A percentile compares a stretch with the other conserved stretches of the same genome.
phyloP scores from a whole-genome alignment of 2,113 vertebrate genomes.

The Sander lucioperca region DNA sequence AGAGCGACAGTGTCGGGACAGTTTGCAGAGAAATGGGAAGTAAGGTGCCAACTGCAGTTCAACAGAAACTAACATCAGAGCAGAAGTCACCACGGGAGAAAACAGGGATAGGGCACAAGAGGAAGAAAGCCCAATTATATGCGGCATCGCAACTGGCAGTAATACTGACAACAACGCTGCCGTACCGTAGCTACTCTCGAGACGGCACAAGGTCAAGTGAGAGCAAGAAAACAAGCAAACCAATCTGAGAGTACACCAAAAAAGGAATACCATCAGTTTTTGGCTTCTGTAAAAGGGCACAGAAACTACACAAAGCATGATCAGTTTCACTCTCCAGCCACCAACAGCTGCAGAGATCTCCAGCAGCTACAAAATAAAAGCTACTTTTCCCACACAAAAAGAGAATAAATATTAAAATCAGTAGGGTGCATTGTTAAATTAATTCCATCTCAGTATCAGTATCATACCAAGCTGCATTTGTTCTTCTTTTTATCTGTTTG shows the following conservation, averaged over 20 bases:
- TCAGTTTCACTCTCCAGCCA: constrained; percentile 18
- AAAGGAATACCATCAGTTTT: constrained; percentile 61
- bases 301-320: constrained; percentile 44
- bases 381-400: constrained; percentile 6
- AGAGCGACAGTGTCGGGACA: constrained; percentile 56
- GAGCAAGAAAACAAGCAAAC: constrained; percentile 72
- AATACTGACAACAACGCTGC: constrained; percentile 64
- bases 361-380: constrained; percentile 41
- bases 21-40: constrained; percentile 59
- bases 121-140: constrained; percentile 76
- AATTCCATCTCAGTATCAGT: constrained; percentile 5
- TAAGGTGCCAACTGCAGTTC: constrained; percentile 60
- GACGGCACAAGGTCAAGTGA: constrained; percentile 71
- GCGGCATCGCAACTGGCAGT: constrained; percentile 63
- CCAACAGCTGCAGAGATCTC: constrained; percentile 26
- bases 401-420: constrained; percentile 34
- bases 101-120: constrained; percentile 45
- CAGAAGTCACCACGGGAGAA: constrained; percentile 66
- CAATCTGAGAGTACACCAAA: constrained; percentile 57
- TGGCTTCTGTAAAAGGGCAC: constrained; percentile 44
- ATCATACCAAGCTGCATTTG: constrained; percentile 1
- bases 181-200: constrained; percentile 50
- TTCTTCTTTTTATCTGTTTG: constrained; percentile 12
- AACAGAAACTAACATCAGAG: constrained; percentile 72
- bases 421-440: constrained; percentile 12